Base-by-base conservation (phyloP, 2,113 vertebrate species). In the Burhinus bistriatus region DNA sequence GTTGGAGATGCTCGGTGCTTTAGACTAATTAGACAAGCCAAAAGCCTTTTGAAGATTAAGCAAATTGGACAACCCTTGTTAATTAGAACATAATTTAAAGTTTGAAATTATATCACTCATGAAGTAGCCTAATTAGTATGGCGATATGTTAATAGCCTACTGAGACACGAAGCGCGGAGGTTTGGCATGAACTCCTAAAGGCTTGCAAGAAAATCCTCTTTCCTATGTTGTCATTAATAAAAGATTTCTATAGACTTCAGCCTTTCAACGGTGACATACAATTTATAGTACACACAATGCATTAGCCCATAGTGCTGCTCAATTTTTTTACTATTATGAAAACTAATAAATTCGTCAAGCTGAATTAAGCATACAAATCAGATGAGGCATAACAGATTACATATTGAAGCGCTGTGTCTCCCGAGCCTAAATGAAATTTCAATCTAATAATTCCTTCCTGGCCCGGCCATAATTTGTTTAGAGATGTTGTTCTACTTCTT, bases 81-180 rank as follows among this genome's bases (percentile, higher is more conserved):
- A 99, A 99, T 99, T 99, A 99, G 97, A 97, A 98, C 97, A 98
- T 99, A 98, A 99, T 99, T 98, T 98, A 98, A 99, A 98, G 98
- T 99, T 99, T 98, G 97, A 99, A 99, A 99, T 99, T 98, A 98
- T 98, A 98, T 99, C 98, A 98, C 96, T 98, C 98, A 98, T 97
- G 98, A 98, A 98, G 98, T 98, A 97, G 97, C 97, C 98, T 99
- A 99, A 99, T 99, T 99, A 99, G 98, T 98, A 97, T 96, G 97
- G 98, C 98, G 98, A 98, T 98, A 98, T 98, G 98, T 99, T 99
- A 99, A 99, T 99, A 98, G 97, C 97, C 98, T 98, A 97, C 94
- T 97, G 98, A 98, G 98, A 98, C 97, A 95, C 91, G 89, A 75
- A 96, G 94, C 96, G 89, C 94, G 96, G 97, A 98, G 97, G 97